phyloP scores from a whole-genome alignment of 2,113 vertebrate genomes.

The Arizona elegans region DNA sequence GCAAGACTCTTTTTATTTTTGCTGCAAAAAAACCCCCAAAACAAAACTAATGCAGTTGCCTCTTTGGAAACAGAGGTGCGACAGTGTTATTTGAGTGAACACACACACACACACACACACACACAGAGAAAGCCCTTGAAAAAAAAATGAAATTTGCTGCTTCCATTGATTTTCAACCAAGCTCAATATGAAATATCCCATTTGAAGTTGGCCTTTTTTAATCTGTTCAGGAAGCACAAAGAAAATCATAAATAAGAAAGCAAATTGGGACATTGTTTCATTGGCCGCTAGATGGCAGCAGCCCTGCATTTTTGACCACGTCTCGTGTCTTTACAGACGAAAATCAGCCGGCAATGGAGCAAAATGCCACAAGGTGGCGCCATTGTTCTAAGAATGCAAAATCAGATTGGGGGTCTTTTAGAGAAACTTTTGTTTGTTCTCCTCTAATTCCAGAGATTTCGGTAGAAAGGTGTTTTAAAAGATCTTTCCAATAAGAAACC shows the following conservation, averaged over 20 bases:
- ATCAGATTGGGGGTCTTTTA: not conserved
- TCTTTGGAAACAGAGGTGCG: not conserved
- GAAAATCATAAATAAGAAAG: not conserved
- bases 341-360: not conserved
- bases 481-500: not conserved
- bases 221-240: not conserved
- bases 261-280: not conserved
- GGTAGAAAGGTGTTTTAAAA: constrained; percentile 41
- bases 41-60: not conserved
- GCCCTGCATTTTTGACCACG: constrained; percentile 24
- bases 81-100: not conserved
- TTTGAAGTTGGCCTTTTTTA: not conserved
- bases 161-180: not conserved
- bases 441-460: constrained; percentile 56
- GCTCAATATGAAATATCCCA: not conserved
- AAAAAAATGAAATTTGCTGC: not conserved
- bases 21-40: not conserved
- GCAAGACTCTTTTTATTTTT: not conserved
- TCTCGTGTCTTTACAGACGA: not conserved
- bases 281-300: constrained; percentile 71
- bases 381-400: constrained; percentile 66
- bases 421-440: constrained; percentile 59
- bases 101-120: too few relatives aligned
- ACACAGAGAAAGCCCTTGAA: not conserved
- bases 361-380: constrained; percentile 70